Evolutionary conservation across 2,113 vertebrate genomes (phyloP).

Genomic region (Strigops habroptila): DNA sequence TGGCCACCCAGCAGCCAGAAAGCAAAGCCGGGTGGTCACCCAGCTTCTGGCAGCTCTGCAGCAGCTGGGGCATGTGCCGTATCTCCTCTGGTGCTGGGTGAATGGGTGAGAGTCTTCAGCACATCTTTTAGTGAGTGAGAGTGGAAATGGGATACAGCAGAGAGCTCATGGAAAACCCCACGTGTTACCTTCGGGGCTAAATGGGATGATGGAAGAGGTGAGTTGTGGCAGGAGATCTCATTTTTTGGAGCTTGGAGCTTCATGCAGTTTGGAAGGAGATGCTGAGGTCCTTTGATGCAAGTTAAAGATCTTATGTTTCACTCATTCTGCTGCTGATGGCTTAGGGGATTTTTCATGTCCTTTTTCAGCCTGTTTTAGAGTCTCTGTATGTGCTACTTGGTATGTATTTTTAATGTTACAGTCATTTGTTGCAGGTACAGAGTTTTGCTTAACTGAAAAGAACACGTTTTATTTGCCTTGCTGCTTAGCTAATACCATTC

Average conservation of each 20-base stretch:
- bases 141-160: not conserved
- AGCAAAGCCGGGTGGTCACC: fast-evolving
- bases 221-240: not conserved
- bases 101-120: not conserved
- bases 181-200: not conserved
- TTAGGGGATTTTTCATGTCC: not conserved
- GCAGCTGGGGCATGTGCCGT: fast-evolving
- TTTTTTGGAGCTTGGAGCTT: not conserved
- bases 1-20: not conserved
- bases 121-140: not conserved
- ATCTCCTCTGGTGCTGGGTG: not conserved
- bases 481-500: not conserved
- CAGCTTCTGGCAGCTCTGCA: not conserved
- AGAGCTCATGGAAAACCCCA: not conserved
- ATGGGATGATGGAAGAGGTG: not conserved
- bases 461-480: not conserved
- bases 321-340: not conserved
- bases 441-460: not conserved
- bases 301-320: not conserved
- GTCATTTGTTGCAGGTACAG: not conserved
- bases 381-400: not conserved
- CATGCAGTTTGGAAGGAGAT: not conserved
- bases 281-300: not conserved
- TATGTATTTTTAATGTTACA: not conserved
- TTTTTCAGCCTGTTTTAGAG: not conserved